Conservation (phyloP, 2,797 vertebrate species). For the Scolopax rusticola region DNA sequence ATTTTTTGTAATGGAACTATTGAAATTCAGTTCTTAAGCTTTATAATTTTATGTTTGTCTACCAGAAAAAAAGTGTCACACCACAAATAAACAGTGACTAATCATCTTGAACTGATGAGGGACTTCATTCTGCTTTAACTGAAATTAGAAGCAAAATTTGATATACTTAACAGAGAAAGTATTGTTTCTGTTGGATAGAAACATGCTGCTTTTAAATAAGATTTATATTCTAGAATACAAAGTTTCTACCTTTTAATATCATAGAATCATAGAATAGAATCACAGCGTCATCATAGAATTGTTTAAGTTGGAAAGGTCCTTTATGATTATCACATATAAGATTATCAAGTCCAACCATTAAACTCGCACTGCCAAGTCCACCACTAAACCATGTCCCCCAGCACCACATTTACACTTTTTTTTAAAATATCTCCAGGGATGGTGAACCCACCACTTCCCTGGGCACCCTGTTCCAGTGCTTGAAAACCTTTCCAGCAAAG, state of each 20-base stretch:
- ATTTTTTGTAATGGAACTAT: background rate
- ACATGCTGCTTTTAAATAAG: background rate
- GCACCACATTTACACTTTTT: background rate
- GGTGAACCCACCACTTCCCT: background rate
- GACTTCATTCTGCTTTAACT: background rate
- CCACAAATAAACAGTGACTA: background rate
- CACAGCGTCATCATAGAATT: background rate
- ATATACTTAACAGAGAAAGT: background rate
- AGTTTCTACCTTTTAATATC: background rate
- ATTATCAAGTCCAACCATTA: background rate
- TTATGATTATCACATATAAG: background rate
- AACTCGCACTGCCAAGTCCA: background rate
- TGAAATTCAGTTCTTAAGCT: conserved; percentile 23
- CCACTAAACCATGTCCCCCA: too few species aligned
- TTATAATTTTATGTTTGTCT: background rate
- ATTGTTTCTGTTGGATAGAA: background rate
- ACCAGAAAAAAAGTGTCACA: background rate
- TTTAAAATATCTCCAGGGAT: background rate
- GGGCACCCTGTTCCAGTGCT: background rate
- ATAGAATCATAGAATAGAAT: background rate
- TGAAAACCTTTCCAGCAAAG: background rate
- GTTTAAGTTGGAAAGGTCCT: background rate
- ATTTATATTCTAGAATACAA: background rate
- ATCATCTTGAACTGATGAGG: background rate
- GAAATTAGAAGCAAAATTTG: background rate